Base-by-base conservation (phyloP, 2,113 vertebrate genomes). In the Chaetorhynchus papuensis region DNA sequence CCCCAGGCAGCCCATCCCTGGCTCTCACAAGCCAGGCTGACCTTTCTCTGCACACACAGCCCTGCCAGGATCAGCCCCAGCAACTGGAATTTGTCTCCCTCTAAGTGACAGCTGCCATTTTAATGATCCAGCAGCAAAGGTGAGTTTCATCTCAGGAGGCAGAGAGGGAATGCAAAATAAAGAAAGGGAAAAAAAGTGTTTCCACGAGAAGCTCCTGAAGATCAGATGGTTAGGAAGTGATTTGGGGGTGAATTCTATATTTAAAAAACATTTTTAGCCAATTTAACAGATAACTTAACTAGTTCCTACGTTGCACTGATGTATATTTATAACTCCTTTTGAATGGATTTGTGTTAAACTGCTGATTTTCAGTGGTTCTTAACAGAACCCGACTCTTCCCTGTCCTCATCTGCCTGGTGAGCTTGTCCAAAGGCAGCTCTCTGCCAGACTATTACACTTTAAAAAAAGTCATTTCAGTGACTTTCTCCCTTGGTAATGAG, bases 61-160 rank as follows among this genome's bases (percentile, higher is more conserved):
- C 1, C 70, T 74, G 81, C 56, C 87, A 95, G 93, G 87, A 92
- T 86, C 92, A 85, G 61, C 45, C 87, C 81, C 85, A 54, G 94
- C 74, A 59, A 91, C 57, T 53, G 78, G 90, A 89, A 93, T 76
- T 93, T 64, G 53, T 91, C 81, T 91, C 83, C 88, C 75, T 83
- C 74, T 93, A 85, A 96, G 90, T 95, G 93, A 92, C 96, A 93
- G 82, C 83, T 94, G 90, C 83, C 83, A 83, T 94, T 95, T 95
- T 87, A 89, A 91, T 88, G 87, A 90, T 91, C 80, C 80, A 66
- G 64, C 59, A 86, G 49, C 4, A 18, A 93, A 87, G 94, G 93
- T 90, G 63, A 89, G 91, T 90, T 86, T 81, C 89, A 84, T 94
- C 68, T 91, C 39, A 6, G 70, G 66, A 96, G 83, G 85, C 85